Percentiles rank a stretch among this genome's conserved stretches.
Conservation (phyloP, 1,140 invertebrate genomes). For the Dinoponera quadriceps region DNA sequence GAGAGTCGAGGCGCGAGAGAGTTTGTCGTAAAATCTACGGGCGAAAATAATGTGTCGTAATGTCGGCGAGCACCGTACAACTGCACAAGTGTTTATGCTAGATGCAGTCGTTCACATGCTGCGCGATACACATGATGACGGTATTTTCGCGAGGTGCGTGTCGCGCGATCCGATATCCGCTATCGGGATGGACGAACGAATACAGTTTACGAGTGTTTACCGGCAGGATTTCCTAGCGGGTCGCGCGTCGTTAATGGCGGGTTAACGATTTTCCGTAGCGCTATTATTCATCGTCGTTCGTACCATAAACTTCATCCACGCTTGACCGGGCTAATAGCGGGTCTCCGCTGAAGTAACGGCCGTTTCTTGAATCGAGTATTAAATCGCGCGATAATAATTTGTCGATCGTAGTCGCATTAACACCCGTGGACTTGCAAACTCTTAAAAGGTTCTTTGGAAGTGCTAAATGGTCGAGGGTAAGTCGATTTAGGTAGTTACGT, state of each 20-base stretch:
- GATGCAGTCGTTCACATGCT: neutral
- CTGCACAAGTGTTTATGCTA: neutral
- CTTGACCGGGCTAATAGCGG: slow-evolving; percentile 68
- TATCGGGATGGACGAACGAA: slow-evolving; percentile 64
- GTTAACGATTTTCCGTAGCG: slow-evolving; percentile 69
- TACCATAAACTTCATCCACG: slow-evolving; percentile 71
- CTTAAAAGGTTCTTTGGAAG: slow-evolving; percentile 10
- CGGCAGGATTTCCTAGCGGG: slow-evolving; percentile 59
- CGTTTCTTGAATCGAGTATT: slow-evolving; percentile 72
- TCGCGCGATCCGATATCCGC: slow-evolving; percentile 62
- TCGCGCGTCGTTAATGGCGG: slow-evolving; percentile 52
- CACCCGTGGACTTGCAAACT: neutral
- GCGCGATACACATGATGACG: neutral
- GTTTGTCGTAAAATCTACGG: too few species aligned
- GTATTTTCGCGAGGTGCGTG: slow-evolving; percentile 20
- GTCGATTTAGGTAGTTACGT: slow-evolving; percentile 12
- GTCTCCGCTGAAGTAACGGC: slow-evolving; percentile 58
- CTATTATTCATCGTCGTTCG: slow-evolving; percentile 71
- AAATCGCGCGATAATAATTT: slow-evolving; percentile 72
- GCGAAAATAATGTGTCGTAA: neutral
- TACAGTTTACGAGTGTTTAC: slow-evolving; percentile 72
- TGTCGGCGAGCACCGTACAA: neutral
- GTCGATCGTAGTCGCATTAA: slow-evolving; percentile 51
- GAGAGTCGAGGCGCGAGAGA: too few species aligned
- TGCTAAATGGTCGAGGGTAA: neutral